Percentiles rank a stretch among this genome's conserved stretches.
Evolutionary conservation across 2,888 invertebrate genomes (phyloP).

Genomic region (Hecatera dysodea): DNA sequence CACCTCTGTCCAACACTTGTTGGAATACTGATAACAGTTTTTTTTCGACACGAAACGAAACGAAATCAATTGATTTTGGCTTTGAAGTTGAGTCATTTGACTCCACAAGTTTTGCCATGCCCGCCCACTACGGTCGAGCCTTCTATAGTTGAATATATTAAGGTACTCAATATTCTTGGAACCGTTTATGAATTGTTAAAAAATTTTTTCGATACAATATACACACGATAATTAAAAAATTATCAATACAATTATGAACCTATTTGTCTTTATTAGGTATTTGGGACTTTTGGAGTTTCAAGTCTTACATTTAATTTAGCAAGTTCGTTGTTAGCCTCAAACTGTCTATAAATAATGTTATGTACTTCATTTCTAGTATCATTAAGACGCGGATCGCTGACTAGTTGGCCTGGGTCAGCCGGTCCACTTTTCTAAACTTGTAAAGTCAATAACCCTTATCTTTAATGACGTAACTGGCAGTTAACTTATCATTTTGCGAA

Average conservation of each 20-base stretch:
- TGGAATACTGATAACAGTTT: too few relatives aligned
- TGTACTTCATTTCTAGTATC: background rate
- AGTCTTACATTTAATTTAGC: background rate
- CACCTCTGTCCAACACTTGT: too few relatives aligned
- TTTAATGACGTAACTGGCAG: background rate
- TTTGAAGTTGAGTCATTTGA: conserved; percentile 6
- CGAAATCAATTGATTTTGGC: background rate
- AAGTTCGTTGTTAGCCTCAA: background rate
- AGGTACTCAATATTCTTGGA: background rate
- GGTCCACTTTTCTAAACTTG: conserved; percentile 24
- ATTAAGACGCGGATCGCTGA: background rate
- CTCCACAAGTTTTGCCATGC: background rate
- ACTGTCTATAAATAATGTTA: background rate
- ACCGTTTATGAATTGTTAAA: background rate
- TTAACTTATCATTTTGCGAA: conserved; percentile 27
- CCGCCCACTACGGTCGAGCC: background rate
- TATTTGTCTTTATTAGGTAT: background rate
- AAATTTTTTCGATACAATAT: background rate
- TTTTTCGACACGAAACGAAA: too few relatives aligned
- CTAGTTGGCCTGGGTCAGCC: conserved; percentile 19
- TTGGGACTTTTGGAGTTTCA: background rate
- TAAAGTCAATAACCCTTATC: conserved; percentile 36
- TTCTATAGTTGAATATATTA: conserved; percentile 1
- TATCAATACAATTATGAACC: background rate
- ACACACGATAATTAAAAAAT: background rate